Base-by-base conservation (phyloP, 2,113 vertebrate species). In the Apistogramma diplotaenia region DNA sequence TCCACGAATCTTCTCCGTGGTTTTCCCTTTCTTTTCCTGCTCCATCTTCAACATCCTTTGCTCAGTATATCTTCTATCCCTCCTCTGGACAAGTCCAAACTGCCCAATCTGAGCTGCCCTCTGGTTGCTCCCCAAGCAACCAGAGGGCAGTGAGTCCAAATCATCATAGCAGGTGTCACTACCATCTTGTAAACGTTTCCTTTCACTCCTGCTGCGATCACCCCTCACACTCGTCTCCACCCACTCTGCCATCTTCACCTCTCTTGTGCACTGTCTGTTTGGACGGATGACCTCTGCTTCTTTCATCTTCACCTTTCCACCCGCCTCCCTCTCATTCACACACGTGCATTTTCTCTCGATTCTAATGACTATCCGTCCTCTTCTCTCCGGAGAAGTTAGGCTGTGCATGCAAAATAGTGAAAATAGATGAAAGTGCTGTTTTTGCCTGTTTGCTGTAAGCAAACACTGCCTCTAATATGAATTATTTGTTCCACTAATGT, bases 1-100 rank as follows among this genome's bases (percentile, higher is more conserved):
- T 25, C 35, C 3, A 43, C 10, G 13, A 65, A 43, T 65, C 61
- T 25, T 65, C 21, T 13, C 35, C 23, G 13, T 62, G 60, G 60
- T 0, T n/a, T 62, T 62, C 0, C 0, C 60, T 0, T 62, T 65
- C 21, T 1, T 35, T 40, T 65, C 60, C 21, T 23, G 35, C 21
- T 43, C 21, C 60, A 43, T 21, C 35, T 43, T 43, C 60, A 65
- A 25, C 60, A 65, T 43, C 35, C 40, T 8, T 62, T 40, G 12
- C 40, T 40, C 60, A 62, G 16, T 18, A 65, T 65, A 65, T 25
- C 35, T 1, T 11, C 60, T 65, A 16, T 21, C 21, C 21, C 4
- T 65, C 61, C 21, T 65, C 37, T 25, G 25, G 21, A 43, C 40
- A 27, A 43, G 61, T 65, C 15, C 37, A 65, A 19, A 49, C 46